A percentile compares a stretch with the other conserved stretches of the same genome.
These are phyloP conservation scores for Hirudo medicinalis DNA, from an alignment of 1,140 invertebrate species.

Conservation along the genomic window DNA sequence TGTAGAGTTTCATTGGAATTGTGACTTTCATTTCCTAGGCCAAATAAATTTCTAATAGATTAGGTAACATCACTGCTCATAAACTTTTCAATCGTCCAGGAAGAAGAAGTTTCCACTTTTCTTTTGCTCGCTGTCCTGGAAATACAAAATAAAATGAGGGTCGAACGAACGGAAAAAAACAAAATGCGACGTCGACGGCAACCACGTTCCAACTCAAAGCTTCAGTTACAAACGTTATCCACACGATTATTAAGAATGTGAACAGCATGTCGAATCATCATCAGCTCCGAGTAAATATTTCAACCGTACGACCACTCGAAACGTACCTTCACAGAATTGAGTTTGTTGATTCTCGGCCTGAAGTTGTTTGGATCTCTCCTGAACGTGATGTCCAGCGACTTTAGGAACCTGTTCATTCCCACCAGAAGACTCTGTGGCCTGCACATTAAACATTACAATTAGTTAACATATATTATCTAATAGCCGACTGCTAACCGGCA, in stretches of 20 bases:
- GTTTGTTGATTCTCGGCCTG: constrained; percentile 93
- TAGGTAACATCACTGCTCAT: too few species aligned
- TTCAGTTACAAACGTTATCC: neutral
- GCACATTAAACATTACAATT: constrained; percentile 18
- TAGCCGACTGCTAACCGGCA: neutral
- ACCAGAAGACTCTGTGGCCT: constrained; percentile 79
- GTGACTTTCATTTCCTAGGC: too few species aligned
- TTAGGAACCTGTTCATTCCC: constrained; percentile 96
- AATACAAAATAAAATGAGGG: constrained; percentile 29
- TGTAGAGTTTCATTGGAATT: too few species aligned
- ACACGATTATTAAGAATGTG: constrained; percentile 11
- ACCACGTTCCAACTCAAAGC: neutral
- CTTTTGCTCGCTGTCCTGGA: constrained; percentile 85
- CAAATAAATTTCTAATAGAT: too few species aligned
- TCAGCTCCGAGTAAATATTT: neutral
- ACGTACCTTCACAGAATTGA: constrained; percentile 77
- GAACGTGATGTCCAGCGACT: constrained; percentile 94
- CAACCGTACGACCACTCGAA: neutral
- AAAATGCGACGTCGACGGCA: too few species aligned
- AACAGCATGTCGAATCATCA: constrained; percentile 5
- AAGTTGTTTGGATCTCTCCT: constrained; percentile 96
- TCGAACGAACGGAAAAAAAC: too few species aligned
- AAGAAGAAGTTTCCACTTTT: constrained; percentile 94
- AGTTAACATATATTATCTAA: too few species aligned
- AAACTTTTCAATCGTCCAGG: constrained; percentile 66